phyloP scores from a whole-genome alignment of 2,888 invertebrate species.

The Rapana venosa region DNA sequence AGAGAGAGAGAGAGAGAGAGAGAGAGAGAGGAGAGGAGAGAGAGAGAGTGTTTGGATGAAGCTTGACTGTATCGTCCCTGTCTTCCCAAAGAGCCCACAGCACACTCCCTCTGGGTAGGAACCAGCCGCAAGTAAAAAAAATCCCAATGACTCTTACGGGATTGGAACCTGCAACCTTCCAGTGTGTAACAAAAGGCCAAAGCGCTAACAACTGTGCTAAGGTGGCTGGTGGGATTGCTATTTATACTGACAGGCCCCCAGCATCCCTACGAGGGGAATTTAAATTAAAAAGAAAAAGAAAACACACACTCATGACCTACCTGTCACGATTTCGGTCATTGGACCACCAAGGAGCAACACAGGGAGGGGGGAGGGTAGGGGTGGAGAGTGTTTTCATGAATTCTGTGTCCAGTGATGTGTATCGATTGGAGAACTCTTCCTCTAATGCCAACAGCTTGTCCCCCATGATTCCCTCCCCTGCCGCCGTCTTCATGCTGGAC shows the following conservation, averaged over 20 bases:
- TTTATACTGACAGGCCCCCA: not conserved
- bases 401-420: slow-evolving; percentile 26
- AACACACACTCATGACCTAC: not conserved
- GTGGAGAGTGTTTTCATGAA: not conserved
- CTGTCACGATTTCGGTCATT: slow-evolving; percentile 21
- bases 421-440: slow-evolving; percentile 15
- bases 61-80: too few species aligned
- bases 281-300: not conserved
- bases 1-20: too few species aligned
- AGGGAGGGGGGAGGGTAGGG: slow-evolving; percentile 34
- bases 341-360: slow-evolving; percentile 18
- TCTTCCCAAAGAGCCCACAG: too few species aligned
- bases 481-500: too few species aligned
- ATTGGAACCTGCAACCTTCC: not conserved
- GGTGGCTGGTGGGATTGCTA: not conserved
- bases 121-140: too few species aligned
- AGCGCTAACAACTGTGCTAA: not conserved
- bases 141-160: too few species aligned
- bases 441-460: not conserved
- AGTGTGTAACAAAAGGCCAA: not conserved
- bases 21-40: too few species aligned
- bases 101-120: too few species aligned
- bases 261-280: not conserved
- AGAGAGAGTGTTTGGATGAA: too few species aligned
- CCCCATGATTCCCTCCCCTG: not conserved